A percentile compares a stretch with the other conserved stretches of the same genome.
Evolutionary conservation across 2,888 invertebrate genomes (phyloP).

Genomic region (Aphrophora alni): DNA sequence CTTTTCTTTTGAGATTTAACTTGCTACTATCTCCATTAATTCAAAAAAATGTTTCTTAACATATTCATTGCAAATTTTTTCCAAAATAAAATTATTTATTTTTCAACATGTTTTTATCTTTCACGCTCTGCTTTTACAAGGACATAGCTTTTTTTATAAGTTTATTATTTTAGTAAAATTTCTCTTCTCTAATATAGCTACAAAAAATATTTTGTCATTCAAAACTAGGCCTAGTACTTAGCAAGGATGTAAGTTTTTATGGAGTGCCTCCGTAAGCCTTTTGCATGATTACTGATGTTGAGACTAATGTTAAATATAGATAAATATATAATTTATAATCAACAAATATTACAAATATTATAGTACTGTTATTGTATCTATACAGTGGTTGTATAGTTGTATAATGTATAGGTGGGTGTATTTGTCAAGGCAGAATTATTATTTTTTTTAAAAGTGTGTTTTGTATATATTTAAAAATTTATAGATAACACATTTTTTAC

Average conservation of each 20-base stretch:
- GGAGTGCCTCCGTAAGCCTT: slow-evolving; percentile 37
- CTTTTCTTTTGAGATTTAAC: no score
- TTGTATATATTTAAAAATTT: neutral
- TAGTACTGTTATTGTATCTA: slow-evolving; percentile 20
- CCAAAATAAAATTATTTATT: no score
- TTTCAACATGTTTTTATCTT: no score
- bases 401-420: neutral
- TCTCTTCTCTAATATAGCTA: neutral
- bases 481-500: no score
- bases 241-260: slow-evolving; percentile 23
- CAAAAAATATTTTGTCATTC: neutral
- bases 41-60: no score
- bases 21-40: no score
- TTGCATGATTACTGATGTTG: slow-evolving; percentile 37
- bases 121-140: no score
- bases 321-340: slow-evolving; percentile 39
- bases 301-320: slow-evolving; percentile 36
- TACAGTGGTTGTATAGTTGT: slow-evolving; percentile 19
- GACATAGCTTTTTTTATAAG: neutral
- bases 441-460: neutral
- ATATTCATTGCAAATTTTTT: no score
- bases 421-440: neutral
- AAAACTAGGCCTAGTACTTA: neutral
- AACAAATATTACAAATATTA: slow-evolving; percentile 36
- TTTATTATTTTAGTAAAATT: neutral